These are phyloP conservation scores for Gymnoscopelus microlampas DNA, from an alignment of 2,797 vertebrate species.

Conservation along the genomic window DNA sequence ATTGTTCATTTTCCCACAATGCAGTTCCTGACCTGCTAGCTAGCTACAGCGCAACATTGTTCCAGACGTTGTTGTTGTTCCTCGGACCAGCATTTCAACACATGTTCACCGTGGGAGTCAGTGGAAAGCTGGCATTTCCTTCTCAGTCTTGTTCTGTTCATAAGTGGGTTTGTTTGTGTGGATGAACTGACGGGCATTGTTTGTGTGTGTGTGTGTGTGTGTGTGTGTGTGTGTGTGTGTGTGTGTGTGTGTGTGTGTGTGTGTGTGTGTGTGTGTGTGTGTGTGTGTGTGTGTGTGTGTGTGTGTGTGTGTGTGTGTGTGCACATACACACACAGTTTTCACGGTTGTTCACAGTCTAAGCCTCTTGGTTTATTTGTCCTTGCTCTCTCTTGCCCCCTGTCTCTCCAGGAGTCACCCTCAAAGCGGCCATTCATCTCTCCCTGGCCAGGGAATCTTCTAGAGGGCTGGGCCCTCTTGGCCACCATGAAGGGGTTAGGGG, in stretches of 20 bases:
- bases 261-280: slow-evolving; percentile 29
- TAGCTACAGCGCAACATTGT: slow-evolving; percentile 52
- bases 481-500: slow-evolving; percentile 96
- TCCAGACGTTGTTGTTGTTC: slow-evolving; percentile 45
- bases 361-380: slow-evolving; percentile 14
- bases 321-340: slow-evolving; percentile 6
- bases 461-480: slow-evolving; percentile 68
- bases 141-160: slow-evolving; percentile 33
- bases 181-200: slow-evolving; percentile 11
- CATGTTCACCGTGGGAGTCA: slow-evolving; percentile 56
- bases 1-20: slow-evolving; percentile 58
- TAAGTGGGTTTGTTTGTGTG: slow-evolving; percentile 32
- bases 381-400: slow-evolving; percentile 34
- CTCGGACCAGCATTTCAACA: slow-evolving; percentile 45
- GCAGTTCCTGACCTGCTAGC: slow-evolving; percentile 44
- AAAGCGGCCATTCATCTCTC: slow-evolving; percentile 54
- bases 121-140: slow-evolving; percentile 48
- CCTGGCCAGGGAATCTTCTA: slow-evolving; percentile 81
- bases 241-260: slow-evolving; percentile 22
- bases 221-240: slow-evolving; percentile 40
- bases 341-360: slow-evolving; percentile 2
- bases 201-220: slow-evolving; percentile 22
- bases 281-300: slow-evolving; percentile 18
- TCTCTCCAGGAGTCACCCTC: slow-evolving; percentile 63
- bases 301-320: slow-evolving; percentile 11